Conservation (phyloP, 2,888 invertebrate species). For the Metallyticus violacea region DNA sequence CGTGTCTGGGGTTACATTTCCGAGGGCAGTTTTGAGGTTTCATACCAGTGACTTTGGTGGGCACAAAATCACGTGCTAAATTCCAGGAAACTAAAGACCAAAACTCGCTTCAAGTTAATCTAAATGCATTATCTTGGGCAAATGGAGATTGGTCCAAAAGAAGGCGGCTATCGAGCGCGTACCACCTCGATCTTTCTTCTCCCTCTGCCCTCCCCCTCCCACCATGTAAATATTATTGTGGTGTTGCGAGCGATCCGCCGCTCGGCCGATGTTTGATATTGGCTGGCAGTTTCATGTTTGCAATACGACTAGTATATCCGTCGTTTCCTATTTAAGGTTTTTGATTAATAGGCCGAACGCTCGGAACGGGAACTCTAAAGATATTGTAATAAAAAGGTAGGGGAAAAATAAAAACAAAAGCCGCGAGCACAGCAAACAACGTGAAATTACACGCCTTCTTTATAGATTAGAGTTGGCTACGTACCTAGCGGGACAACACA, state of each 20-base stretch:
- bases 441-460: constrained; percentile 22
- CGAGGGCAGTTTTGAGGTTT: too few species aligned
- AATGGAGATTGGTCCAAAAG: too few species aligned
- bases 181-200: too few species aligned
- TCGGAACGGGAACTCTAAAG: constrained; percentile 14
- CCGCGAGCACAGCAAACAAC: constrained; percentile 20
- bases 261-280: too few species aligned
- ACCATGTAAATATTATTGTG: too few species aligned
- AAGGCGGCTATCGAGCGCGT: too few species aligned
- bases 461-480: constrained; percentile 18
- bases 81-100: background rate
- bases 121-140: background rate
- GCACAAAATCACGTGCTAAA: background rate
- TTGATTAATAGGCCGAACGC: constrained; percentile 20
- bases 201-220: too few species aligned
- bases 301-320: constrained; percentile 1
- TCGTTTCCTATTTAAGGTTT: constrained; percentile 22
- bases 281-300: background rate
- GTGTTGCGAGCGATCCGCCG: too few species aligned
- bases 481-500: background rate
- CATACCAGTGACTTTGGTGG: background rate
- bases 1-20: background rate
- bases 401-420: constrained; percentile 6
- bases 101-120: background rate
- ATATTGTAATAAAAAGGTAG: constrained; percentile 11